Conservation (phyloP, 1,140 invertebrate genomes). For the Polypedilum pembai region DNA sequence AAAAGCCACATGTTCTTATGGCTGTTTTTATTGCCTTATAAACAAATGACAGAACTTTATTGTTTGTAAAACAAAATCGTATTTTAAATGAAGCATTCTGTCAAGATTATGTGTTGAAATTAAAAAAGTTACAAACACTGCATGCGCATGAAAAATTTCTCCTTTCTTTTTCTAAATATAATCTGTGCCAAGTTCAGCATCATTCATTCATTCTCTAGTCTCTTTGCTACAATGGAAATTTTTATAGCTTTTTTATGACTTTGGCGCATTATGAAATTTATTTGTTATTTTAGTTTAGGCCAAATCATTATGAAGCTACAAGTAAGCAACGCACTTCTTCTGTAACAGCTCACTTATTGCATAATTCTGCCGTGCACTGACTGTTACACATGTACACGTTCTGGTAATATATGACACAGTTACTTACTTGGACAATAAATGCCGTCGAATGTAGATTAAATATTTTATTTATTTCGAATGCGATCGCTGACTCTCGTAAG, state of each 20-base stretch:
- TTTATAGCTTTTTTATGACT: background rate
- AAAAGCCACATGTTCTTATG: background rate
- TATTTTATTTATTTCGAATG: no score
- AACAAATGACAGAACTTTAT: background rate
- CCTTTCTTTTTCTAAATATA: background rate
- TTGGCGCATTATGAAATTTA: slow-evolving; percentile 6
- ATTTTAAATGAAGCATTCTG: slow-evolving; percentile 8
- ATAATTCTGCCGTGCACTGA: background rate
- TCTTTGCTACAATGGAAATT: background rate
- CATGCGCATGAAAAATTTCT: background rate
- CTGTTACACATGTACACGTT: background rate
- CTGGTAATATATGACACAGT: background rate
- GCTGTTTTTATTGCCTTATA: background rate
- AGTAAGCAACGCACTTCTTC: background rate
- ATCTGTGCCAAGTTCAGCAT: background rate
- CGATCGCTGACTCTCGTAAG: no score
- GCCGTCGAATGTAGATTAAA: no score
- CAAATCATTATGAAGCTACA: background rate
- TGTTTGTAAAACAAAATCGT: background rate
- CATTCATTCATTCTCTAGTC: background rate
- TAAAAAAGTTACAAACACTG: background rate
- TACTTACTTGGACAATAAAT: background rate
- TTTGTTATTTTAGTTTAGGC: background rate
- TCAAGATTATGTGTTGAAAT: background rate
- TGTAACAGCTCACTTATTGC: background rate